Evolutionary conservation across 2,888 invertebrate species (phyloP), one percentile per base, ranked within the genome.

Genomic region (Calameuta pallipes): DNA sequence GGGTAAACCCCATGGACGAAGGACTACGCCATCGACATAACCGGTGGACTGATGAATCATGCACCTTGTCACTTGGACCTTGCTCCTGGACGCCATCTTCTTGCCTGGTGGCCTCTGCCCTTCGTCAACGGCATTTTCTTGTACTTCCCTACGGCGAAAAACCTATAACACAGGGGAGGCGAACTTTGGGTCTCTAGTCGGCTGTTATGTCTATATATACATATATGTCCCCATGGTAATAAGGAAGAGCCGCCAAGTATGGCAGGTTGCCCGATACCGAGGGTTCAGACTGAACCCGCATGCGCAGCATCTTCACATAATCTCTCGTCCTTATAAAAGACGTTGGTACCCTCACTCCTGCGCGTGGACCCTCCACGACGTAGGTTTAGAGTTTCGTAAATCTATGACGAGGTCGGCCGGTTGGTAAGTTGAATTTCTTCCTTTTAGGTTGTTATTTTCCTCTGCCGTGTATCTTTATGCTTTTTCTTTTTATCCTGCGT

Each of bases 1-100:
- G 82, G 80, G 78, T 83, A 75, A 84, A 83, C 80, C 80, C 81
- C 56, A 74, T 69, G 82, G 84, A 81, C 71, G 37, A 70, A 77
- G 83, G 80, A 84, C 82, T 79, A 83, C 84, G 75, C 81, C 83
- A 81, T 85, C 80, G 84, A 83, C 82, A 84, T 88, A 86, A 87
- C 85, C 84, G 84, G 86, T 88, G 86, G 86, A 84, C 86, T 86
- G 83, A 86, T 87, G 86, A 87, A 87, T 87, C 87, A 87, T 85
- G 82, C 83, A 82, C 82, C 82, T 84, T 81, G 81, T 74, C 15
- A 15, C 35, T 11, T 23, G 23, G 23, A 35, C 15, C 4, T 30
- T 11, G 23, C 6, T 4, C 71, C 71, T 30, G 74, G 36, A 12
- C 34, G 12, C 12, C 23, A 11, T 74, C 23, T 36, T 23, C 36